These are phyloP conservation scores for Neotoma lepida DNA, from an alignment of 2,113 vertebrate species.

Conservation along the genomic window DNA sequence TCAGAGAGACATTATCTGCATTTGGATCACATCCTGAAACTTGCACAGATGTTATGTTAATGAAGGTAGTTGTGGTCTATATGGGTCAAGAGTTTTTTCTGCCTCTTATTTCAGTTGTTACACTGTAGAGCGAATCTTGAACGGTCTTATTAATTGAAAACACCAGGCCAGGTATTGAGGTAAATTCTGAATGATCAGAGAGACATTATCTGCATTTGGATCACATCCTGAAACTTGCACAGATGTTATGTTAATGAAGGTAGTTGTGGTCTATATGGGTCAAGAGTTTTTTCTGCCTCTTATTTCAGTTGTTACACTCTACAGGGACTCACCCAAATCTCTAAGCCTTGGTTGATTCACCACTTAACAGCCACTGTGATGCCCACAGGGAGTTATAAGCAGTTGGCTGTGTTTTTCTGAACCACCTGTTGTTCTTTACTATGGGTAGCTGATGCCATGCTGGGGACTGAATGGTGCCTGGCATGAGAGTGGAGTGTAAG, in stretches of 20 bases:
- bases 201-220: no score
- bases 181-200: no score
- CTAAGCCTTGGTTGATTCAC: constrained; percentile 37
- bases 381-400: constrained; percentile 44
- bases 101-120: no score
- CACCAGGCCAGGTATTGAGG: no score
- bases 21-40: no score
- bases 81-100: no score
- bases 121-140: no score
- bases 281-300: constrained; percentile 46
- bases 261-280: not conserved
- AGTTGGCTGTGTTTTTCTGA: constrained; percentile 52
- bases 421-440: constrained; percentile 64
- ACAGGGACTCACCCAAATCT: constrained; percentile 31
- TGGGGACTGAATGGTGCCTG: constrained; percentile 52
- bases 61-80: no score
- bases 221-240: not conserved
- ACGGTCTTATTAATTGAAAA: no score
- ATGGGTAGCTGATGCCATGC: not conserved
- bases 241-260: not conserved
- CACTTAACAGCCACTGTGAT: constrained; percentile 24
- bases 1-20: no score
- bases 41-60: no score
- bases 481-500: constrained; percentile 49
- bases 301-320: constrained; percentile 32